Percentiles rank a stretch among this genome's conserved stretches.
Evolutionary conservation across 2,797 vertebrate genomes (phyloP).

Genomic region (Numenius phaeopus): DNA sequence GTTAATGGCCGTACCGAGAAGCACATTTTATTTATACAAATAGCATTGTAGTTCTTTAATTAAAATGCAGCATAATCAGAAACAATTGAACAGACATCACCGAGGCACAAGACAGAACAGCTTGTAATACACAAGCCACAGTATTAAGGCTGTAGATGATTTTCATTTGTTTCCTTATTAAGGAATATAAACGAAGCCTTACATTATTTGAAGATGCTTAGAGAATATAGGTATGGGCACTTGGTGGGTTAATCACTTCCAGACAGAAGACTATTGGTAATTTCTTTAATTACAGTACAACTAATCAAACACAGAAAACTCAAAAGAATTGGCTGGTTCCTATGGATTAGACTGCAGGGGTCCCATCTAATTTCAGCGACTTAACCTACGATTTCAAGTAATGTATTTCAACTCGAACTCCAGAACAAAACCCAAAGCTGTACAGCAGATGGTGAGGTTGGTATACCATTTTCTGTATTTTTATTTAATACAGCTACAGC

Average conservation of each 20-base stretch:
- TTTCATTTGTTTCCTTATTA: constrained; percentile 61
- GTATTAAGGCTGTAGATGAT: constrained; percentile 6
- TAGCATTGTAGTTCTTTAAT: constrained; percentile 27
- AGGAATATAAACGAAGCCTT: constrained; percentile 38
- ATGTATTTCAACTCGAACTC: constrained; percentile 44
- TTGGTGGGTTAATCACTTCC: constrained; percentile 68
- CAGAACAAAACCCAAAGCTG: constrained; percentile 80
- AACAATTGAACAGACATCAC: not conserved
- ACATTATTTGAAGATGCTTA: constrained; percentile 44
- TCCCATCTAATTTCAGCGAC: constrained; percentile 80
- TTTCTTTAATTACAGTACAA: constrained; percentile 85
- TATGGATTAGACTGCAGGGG: constrained; percentile 83
- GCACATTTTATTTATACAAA: not conserved
- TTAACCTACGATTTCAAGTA: constrained; percentile 72
- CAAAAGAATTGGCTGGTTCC: constrained; percentile 79
- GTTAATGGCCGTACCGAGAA: not conserved
- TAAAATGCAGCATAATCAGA: constrained; percentile 44
- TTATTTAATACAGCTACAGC: constrained; percentile 43
- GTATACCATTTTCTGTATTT: constrained; percentile 65
- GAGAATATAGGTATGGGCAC: constrained; percentile 48
- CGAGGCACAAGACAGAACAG: not conserved
- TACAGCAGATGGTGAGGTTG: constrained; percentile 88
- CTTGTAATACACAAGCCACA: constrained; percentile 19
- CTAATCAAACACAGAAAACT: constrained; percentile 85
- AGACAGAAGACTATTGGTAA: constrained; percentile 69